phyloP scores from a whole-genome alignment of 2,113 vertebrate genomes.

The Mellivora capensis region DNA sequence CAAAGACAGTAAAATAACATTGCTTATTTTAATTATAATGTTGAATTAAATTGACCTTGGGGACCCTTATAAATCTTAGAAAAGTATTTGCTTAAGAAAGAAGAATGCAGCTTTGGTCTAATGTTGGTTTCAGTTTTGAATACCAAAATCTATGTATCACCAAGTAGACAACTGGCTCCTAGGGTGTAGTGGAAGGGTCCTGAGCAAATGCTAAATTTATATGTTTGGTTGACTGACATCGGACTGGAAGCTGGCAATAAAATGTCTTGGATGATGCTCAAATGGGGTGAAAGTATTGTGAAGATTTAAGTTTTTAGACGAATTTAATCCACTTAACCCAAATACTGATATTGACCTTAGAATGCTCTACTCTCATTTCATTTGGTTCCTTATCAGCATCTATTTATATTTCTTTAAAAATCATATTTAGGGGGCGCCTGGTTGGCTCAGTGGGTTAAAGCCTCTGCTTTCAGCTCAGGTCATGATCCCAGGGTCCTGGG shows the following conservation, averaged over 20 bases:
- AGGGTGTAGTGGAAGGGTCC: background rate
- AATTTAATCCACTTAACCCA: background rate
- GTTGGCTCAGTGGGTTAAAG: no score
- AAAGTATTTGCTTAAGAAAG: background rate
- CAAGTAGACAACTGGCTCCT: background rate
- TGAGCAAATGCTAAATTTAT: background rate
- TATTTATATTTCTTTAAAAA: background rate
- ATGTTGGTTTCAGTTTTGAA: background rate
- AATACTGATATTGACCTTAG: background rate
- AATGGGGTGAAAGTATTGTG: background rate
- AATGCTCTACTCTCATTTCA: background rate
- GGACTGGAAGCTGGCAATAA: background rate
- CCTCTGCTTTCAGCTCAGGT: no score
- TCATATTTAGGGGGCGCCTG: background rate
- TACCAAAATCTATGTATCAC: background rate
- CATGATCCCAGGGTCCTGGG: no score
- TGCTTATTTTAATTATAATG: background rate
- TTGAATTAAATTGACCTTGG: background rate
- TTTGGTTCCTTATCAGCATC: background rate
- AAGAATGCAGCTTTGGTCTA: background rate
- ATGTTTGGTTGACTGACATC: background rate
- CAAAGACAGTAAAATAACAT: background rate
- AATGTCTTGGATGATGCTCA: background rate
- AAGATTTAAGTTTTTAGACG: background rate
- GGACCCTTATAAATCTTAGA: background rate